Conservation (phyloP, 2,888 invertebrate species). For the Lasioglossum morio region DNA sequence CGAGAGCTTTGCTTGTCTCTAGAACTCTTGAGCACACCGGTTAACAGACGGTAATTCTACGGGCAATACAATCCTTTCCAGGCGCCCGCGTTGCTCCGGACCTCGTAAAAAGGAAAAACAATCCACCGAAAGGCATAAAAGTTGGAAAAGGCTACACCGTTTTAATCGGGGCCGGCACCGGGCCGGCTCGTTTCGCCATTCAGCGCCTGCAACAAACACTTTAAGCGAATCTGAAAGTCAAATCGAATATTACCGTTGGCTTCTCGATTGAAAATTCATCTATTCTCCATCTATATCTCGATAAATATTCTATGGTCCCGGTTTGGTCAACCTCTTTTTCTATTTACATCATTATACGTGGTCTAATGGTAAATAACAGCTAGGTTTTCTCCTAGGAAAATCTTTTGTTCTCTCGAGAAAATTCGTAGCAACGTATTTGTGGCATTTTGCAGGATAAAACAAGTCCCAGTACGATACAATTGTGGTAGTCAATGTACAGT, state of each 20-base stretch:
- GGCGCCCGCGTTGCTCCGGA: background rate
- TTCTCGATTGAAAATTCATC: background rate
- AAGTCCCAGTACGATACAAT: too few species aligned
- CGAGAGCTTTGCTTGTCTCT: conserved; percentile 74
- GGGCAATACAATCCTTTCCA: conserved; percentile 46
- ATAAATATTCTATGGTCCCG: background rate
- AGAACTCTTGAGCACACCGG: conserved; percentile 71
- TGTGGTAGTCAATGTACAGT: too few species aligned
- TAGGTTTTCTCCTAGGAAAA: too few species aligned
- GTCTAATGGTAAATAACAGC: background rate
- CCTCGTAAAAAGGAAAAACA: conserved; percentile 10
- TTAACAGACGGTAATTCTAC: conserved; percentile 71
- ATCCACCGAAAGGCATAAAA: background rate
- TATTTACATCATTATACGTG: background rate
- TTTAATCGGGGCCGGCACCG: background rate
- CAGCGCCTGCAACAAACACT: background rate
- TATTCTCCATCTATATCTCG: background rate
- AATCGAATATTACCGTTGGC: background rate
- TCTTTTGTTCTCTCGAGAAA: too few species aligned
- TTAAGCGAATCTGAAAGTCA: conserved; percentile 1
- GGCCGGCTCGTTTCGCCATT: background rate
- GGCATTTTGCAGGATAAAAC: too few species aligned
- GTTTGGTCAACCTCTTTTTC: background rate
- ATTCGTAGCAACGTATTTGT: too few species aligned
- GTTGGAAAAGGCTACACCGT: background rate